These are phyloP conservation scores for Nezara viridula DNA, from an alignment of 2,888 invertebrate species.

Conservation along the genomic window DNA sequence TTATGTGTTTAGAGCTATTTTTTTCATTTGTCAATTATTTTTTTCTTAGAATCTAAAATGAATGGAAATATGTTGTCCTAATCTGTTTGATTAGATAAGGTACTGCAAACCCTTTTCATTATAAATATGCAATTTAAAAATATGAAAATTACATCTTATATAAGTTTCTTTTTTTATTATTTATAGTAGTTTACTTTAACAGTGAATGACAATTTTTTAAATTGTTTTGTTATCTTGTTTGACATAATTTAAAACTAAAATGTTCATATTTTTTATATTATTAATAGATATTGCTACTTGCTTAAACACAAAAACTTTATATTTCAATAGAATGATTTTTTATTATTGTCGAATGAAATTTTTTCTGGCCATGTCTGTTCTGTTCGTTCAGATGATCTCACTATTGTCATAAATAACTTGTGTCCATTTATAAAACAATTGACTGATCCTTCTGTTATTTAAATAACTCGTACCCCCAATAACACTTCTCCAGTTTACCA, in stretches of 20 bases:
- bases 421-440: background rate
- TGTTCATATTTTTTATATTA: background rate
- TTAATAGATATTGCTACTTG: background rate
- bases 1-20: background rate
- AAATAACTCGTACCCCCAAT: background rate
- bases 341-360: background rate
- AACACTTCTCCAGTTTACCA: slow-evolving; percentile 28
- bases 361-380: background rate
- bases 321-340: background rate
- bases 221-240: background rate
- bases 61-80: background rate
- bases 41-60: background rate
- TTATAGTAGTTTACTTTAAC: background rate
- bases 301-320: background rate
- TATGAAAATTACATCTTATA: background rate
- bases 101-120: background rate
- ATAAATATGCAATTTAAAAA: background rate
- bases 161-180: background rate
- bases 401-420: background rate
- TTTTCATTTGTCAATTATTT: background rate
- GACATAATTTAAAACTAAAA: background rate
- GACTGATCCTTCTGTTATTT: background rate
- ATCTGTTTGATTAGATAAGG: slow-evolving; percentile 3
- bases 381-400: background rate
- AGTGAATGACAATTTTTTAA: background rate